A percentile compares a stretch with the other conserved stretches of the same genome.
Evolutionary conservation across 1,140 invertebrate genomes (phyloP).

Genomic region (Sesamia nonagrioides): DNA sequence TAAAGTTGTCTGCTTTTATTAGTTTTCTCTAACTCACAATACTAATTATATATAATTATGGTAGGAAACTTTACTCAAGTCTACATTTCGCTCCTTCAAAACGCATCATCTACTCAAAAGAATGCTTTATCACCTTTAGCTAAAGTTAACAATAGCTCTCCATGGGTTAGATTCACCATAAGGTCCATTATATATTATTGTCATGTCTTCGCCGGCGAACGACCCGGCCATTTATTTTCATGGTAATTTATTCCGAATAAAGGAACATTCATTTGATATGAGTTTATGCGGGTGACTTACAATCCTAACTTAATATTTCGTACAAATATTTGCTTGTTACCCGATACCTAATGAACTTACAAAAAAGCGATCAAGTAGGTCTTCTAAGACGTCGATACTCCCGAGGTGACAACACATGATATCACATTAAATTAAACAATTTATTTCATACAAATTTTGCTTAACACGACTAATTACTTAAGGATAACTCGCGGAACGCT

Average conservation of each 20-base stretch:
- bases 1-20: background rate
- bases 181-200: slow-evolving; percentile 42
- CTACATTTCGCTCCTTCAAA: background rate
- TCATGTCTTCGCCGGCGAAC: slow-evolving; percentile 22
- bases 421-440: slow-evolving; percentile 43
- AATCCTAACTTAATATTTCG: slow-evolving; percentile 5
- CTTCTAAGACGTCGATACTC: background rate
- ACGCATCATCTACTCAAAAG: background rate
- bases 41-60: background rate
- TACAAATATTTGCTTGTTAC: slow-evolving; percentile 4
- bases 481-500: slow-evolving; percentile 41
- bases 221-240: slow-evolving; percentile 45
- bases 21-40: background rate
- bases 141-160: slow-evolving; percentile 27
- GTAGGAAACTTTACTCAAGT: background rate
- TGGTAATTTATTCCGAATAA: slow-evolving; percentile 48
- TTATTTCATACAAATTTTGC: slow-evolving; percentile 40
- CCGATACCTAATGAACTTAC: background rate
- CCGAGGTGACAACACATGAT: slow-evolving; percentile 25
- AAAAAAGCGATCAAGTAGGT: background rate
- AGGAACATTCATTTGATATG: slow-evolving; percentile 44
- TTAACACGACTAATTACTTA: slow-evolving; percentile 48
- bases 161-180: background rate
- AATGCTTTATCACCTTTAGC: background rate
- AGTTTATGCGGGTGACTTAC: slow-evolving; percentile 28